Base-by-base conservation (phyloP, 2,888 invertebrate genomes). In the Gryllus longicercus region DNA sequence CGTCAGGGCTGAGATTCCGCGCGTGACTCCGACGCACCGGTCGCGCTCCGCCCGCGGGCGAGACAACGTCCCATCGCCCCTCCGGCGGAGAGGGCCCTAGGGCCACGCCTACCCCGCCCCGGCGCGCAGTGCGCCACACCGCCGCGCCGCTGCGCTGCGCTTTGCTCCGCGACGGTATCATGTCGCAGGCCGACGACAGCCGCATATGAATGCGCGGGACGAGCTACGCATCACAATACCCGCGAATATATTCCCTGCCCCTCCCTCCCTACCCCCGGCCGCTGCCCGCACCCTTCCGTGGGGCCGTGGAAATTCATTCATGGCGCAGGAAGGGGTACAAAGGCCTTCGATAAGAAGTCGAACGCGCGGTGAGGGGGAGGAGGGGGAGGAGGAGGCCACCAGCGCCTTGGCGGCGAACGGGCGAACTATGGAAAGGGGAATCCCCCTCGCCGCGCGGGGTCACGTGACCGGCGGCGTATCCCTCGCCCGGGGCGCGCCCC, bases 81-180 rank as follows among this genome's bases (percentile, higher is more conserved):
- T 38, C 38, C 38, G 38, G 38, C 38, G 38, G 38, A 38, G 38
- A 38, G 8, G 38, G 8, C 38, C 38, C 38, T 8, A 0, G 38
- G 38, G 38, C 8, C 38, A 5, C 38, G 38, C 38, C 38, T 8
- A 8, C 38, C 5, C 38, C 38, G 38, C 38, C 38, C 38, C 38
- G 38, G 5, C 38, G 38, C 38, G 38, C 38, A 38, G 14, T 63
- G 16, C 63, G 63, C n/a, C 63, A n/a, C 63, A 63, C 63, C 14
- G 63, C 63, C 63, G 63, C 63, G 63, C 63, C n/a, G n/a, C 63
- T 63, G 63, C 63, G 63, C n/a, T 38, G 38, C 63, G 63, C 63
- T n/a, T 16, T 14, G 16, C 63, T 14, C n/a, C 63, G 14, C 63
- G 38, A 38, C 63, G 14, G 63, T 63, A 63, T 63, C 63, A 63